A percentile compares a stretch with the other conserved stretches of the same genome.
phyloP scores from a whole-genome alignment of 2,113 vertebrate species.

The Dicentrarchus labrax region DNA sequence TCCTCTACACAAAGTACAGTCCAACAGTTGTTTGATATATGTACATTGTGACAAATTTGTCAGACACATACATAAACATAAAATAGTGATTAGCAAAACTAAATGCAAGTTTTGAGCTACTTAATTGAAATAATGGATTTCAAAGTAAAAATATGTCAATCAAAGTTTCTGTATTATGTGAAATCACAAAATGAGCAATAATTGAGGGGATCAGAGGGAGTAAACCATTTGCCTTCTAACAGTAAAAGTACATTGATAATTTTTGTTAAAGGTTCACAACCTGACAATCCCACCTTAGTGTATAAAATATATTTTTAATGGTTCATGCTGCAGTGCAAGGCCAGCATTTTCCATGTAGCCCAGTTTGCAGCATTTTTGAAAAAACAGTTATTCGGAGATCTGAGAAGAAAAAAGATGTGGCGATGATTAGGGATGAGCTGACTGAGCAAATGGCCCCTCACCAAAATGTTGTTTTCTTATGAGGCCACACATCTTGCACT shows the following conservation, averaged over 20 bases:
- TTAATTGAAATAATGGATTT: constrained; percentile 7
- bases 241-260: too few relatives aligned
- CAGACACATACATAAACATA: neutral
- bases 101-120: too few relatives aligned
- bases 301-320: neutral
- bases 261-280: too few relatives aligned
- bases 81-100: neutral
- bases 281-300: too few relatives aligned
- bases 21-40: neutral
- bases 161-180: neutral
- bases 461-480: neutral
- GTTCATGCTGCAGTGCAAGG: neutral
- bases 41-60: neutral
- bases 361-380: neutral
- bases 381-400: neutral
- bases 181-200: constrained; percentile 3
- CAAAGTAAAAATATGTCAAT: neutral
- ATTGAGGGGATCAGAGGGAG: neutral
- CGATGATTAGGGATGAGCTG: neutral
- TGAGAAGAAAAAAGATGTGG: neutral
- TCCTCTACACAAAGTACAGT: too few relatives aligned
- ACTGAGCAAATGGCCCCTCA: neutral
- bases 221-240: neutral
- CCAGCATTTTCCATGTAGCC: neutral
- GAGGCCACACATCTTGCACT: neutral